Percentiles rank a stretch among this genome's conserved stretches.
Conservation (phyloP, 2,888 invertebrate genomes). For the Chrysomela aeneicollis region DNA sequence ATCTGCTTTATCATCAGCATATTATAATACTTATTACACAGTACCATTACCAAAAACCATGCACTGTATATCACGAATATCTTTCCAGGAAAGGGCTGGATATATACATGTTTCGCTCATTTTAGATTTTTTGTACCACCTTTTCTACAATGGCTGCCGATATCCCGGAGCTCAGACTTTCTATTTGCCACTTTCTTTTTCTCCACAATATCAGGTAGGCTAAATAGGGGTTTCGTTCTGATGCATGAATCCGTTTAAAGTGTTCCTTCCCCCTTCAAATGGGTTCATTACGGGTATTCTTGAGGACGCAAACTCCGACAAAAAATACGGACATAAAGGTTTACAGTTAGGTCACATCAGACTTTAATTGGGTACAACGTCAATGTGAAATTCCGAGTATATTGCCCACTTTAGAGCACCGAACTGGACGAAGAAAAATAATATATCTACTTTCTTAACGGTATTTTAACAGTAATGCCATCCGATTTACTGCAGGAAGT, state of each 20-base stretch:
- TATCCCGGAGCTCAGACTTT: constrained; percentile 32
- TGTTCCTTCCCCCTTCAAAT: too few relatives aligned
- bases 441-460: neutral
- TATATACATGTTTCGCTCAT: constrained; percentile 3
- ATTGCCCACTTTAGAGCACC: neutral
- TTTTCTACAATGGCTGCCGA: constrained; percentile 49
- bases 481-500: neutral
- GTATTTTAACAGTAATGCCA: neutral
- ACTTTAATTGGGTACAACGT: neutral
- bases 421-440: neutral
- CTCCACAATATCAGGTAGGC: constrained; percentile 34
- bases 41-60: too few relatives aligned
- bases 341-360: constrained; percentile 7
- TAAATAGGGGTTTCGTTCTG: neutral
- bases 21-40: too few relatives aligned
- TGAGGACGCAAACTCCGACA: constrained; percentile 18
- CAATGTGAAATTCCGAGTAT: neutral
- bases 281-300: neutral
- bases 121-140: constrained; percentile 46
- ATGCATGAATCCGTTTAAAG: too few relatives aligned
- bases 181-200: constrained; percentile 36
- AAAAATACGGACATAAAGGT: constrained; percentile 14
- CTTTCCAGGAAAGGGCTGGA: too few relatives aligned
- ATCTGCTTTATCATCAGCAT: too few relatives aligned
- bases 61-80: too few relatives aligned